A percentile compares a stretch with the other conserved stretches of the same genome.
Conservation (phyloP, 2,797 vertebrate species). For the Lacerta bilineata region DNA sequence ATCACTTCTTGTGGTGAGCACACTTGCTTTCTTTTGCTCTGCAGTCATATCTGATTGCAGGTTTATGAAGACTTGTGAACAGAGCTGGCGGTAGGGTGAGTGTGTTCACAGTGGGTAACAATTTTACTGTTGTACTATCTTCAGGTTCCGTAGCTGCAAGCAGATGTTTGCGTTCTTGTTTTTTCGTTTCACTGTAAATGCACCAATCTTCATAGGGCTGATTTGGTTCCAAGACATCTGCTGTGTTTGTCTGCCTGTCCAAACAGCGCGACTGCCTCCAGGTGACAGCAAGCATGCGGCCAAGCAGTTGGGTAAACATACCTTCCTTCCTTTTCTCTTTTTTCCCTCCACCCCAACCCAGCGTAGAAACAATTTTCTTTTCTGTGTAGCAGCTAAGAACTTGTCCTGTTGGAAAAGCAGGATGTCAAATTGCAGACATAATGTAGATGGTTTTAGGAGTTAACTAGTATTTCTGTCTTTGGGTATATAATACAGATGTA, state of each 20-base stretch:
- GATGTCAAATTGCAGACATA: not conserved
- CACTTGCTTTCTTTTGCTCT: not conserved
- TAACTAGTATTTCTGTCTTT: not conserved
- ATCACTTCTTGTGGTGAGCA: not conserved
- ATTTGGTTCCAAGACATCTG: not conserved
- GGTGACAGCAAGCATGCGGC: not conserved
- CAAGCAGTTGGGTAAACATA: not conserved
- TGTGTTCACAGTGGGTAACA: not conserved
- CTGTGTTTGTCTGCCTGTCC: not conserved
- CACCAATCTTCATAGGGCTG: not conserved
- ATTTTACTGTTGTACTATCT: not conserved
- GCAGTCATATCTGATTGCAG: not conserved
- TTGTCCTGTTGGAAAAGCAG: not conserved
- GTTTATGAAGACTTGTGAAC: conserved; percentile 1
- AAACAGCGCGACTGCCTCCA: not conserved
- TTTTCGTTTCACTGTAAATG: too few relatives aligned
- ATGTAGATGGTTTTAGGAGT: not conserved
- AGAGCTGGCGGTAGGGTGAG: not conserved
- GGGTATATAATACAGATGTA: not conserved
- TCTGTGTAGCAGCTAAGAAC: not conserved
- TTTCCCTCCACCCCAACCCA: not conserved
- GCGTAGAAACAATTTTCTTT: not conserved
- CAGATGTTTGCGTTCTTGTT: not conserved
- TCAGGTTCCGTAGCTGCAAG: not conserved
- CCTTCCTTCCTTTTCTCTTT: not conserved